These are phyloP conservation scores for Platerodrilus igneus DNA, from an alignment of 2,888 invertebrate species.

Conservation along the genomic window DNA sequence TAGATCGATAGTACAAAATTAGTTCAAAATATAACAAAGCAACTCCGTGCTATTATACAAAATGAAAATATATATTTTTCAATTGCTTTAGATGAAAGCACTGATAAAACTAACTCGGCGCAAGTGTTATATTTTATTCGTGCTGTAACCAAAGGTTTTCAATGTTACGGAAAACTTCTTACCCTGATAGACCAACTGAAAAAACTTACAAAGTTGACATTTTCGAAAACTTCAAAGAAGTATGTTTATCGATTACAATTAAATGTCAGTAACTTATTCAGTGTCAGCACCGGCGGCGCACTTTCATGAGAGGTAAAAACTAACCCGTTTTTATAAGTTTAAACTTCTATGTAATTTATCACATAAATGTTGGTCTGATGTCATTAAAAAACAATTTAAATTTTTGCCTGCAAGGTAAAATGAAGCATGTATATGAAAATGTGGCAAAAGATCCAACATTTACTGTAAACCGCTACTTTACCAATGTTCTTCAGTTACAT, in stretches of 20 bases:
- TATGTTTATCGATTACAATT: constrained; percentile 3
- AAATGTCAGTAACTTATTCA: constrained; percentile 3
- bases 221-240: background rate
- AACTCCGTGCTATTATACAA: too few relatives aligned
- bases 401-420: background rate
- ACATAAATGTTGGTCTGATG: background rate
- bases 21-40: too few relatives aligned
- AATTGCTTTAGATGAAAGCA: too few relatives aligned
- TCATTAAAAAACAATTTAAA: constrained; percentile 1
- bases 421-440: too few relatives aligned
- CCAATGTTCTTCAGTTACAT: too few relatives aligned
- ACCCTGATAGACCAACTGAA: background rate
- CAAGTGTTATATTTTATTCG: constrained; percentile 2
- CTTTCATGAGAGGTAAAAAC: constrained; percentile 1
- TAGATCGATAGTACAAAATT: constrained; percentile 1
- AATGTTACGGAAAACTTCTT: constrained; percentile 1
- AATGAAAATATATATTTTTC: too few relatives aligned
- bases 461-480: too few relatives aligned
- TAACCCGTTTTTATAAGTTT: background rate
- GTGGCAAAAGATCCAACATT: too few relatives aligned
- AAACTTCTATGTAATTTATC: background rate
- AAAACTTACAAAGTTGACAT: background rate
- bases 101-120: too few relatives aligned
- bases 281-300: background rate
- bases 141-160: too few relatives aligned